phyloP scores from a whole-genome alignment of 2,888 invertebrate species.

The Drosophila prostipennis region DNA sequence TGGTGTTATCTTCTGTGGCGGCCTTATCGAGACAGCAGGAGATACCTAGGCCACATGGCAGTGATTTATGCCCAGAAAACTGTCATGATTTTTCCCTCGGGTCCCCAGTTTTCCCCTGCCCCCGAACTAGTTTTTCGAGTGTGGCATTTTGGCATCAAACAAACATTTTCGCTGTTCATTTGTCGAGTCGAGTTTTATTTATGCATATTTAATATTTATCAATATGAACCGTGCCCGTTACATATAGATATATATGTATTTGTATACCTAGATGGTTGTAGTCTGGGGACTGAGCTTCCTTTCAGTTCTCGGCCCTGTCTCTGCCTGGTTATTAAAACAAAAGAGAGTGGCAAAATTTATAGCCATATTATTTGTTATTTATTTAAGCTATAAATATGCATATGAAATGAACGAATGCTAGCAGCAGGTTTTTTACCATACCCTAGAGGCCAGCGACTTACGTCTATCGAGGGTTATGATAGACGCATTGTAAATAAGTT shows the following conservation, averaged over 20 bases:
- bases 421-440: constrained; percentile 65
- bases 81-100: constrained; percentile 32
- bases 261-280: background rate
- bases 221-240: constrained; percentile 41
- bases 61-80: constrained; percentile 65
- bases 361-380: constrained; percentile 77
- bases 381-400: constrained; percentile 78
- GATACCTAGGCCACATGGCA: constrained; percentile 60
- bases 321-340: constrained; percentile 68
- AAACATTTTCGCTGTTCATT: constrained; percentile 52
- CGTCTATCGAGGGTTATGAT: background rate
- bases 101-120: constrained; percentile 5
- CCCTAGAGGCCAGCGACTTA: constrained; percentile 10
- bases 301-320: constrained; percentile 16
- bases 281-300: background rate
- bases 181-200: constrained; percentile 60
- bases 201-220: constrained; percentile 73
- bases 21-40: constrained; percentile 63
- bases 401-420: constrained; percentile 64
- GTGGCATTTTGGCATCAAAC: constrained; percentile 44
- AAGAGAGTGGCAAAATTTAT: constrained; percentile 75
- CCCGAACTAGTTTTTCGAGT: constrained; percentile 27
- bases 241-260: constrained; percentile 12
- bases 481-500: background rate
- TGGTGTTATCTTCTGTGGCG: constrained; percentile 49